phyloP scores from a whole-genome alignment of 2,113 vertebrate genomes.

The Dromiciops gliroides region DNA sequence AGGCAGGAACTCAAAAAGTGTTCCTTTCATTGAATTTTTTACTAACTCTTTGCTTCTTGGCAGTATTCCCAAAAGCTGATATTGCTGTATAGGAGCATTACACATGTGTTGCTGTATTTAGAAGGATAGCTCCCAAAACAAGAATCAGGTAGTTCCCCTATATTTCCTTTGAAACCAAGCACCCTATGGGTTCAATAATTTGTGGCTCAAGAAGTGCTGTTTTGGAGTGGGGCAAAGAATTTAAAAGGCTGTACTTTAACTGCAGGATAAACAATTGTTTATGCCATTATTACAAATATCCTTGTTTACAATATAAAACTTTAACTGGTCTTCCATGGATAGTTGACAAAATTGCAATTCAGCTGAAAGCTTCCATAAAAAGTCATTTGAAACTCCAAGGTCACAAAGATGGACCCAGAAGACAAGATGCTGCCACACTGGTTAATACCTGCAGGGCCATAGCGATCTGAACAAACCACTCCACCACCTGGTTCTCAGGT shows the following conservation, averaged over 20 bases:
- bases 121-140: background rate
- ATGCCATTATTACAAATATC: background rate
- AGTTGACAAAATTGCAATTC: background rate
- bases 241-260: background rate
- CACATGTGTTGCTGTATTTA: background rate
- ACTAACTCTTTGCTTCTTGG: background rate
- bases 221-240: background rate
- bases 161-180: background rate
- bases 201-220: background rate
- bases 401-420: background rate
- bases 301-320: background rate
- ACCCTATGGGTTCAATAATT: background rate
- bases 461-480: slow-evolving; percentile 99
- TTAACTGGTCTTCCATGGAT: background rate
- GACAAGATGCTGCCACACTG: background rate
- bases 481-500: slow-evolving; percentile 94
- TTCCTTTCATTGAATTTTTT: background rate
- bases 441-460: slow-evolving; percentile 95
- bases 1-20: background rate
- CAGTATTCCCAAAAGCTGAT: background rate
- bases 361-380: slow-evolving; percentile 16
- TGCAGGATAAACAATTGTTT: background rate
- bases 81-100: background rate
- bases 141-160: background rate
- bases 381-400: background rate